Conservation (phyloP, 2,888 invertebrate genomes). For the Enoplolaimus lenunculus region DNA sequence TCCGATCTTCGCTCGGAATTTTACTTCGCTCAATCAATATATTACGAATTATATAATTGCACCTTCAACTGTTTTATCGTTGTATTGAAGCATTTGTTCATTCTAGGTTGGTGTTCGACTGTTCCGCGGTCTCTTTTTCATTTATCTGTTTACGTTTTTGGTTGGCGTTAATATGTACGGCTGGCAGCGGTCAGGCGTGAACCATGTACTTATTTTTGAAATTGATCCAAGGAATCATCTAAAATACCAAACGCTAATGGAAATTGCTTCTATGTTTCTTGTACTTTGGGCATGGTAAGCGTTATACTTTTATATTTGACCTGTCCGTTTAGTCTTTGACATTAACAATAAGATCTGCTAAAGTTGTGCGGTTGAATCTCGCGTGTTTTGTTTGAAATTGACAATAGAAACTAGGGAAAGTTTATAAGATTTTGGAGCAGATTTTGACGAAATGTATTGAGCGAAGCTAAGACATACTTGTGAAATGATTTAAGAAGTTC, state of each 20-base stretch:
- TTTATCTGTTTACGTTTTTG: conserved; percentile 48
- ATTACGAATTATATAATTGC: too few species aligned
- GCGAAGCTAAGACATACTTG: too few species aligned
- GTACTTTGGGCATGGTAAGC: conserved; percentile 42
- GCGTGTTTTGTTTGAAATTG: too few species aligned
- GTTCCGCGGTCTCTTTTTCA: conserved; percentile 79
- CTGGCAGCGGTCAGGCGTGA: conserved; percentile 48
- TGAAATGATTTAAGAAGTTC: too few species aligned
- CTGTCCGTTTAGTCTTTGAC: neutral
- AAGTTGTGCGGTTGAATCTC: neutral
- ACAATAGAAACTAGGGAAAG: too few species aligned
- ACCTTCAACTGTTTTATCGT: too few species aligned
- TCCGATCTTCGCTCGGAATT: too few species aligned
- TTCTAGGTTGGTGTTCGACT: conserved; percentile 64
- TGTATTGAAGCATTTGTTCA: too few species aligned
- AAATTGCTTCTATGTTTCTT: conserved; percentile 44
- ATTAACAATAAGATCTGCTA: neutral
- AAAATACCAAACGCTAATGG: conserved; percentile 47
- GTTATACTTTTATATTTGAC: conserved; percentile 35
- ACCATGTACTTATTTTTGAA: conserved; percentile 49
- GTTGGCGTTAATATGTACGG: conserved; percentile 48
- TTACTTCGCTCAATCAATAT: too few species aligned
- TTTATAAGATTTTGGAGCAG: too few species aligned
- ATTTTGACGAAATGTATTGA: too few species aligned
- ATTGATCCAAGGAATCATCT: conserved; percentile 48